Percentiles rank a stretch among this genome's conserved stretches.
These are phyloP conservation scores for Tetramorium simillimum DNA, from an alignment of 1,140 invertebrate genomes.

Conservation along the genomic window DNA sequence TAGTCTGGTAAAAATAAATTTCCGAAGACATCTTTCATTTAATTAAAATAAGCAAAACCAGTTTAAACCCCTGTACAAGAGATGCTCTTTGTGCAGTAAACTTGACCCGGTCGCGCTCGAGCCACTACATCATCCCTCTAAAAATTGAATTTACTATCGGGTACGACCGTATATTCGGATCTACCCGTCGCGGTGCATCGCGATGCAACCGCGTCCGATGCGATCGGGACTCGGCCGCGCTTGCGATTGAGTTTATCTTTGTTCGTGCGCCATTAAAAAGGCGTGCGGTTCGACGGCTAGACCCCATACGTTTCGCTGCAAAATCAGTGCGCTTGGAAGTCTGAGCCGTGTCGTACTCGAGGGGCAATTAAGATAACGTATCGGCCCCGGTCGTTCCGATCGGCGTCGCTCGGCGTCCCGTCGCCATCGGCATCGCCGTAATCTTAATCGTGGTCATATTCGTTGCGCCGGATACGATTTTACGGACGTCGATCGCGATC, in stretches of 20 bases:
- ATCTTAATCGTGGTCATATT: conserved; percentile 57
- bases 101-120: conserved; percentile 11
- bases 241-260: conserved; percentile 26
- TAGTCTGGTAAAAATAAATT: background rate
- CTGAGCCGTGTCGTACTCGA: conserved; percentile 15
- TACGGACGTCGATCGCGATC: conserved; percentile 49
- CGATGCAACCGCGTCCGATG: conserved; percentile 7
- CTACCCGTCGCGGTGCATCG: background rate
- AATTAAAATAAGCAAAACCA: conserved; percentile 24
- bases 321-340: conserved; percentile 30
- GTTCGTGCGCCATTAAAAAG: conserved; percentile 37
- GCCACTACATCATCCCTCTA: background rate
- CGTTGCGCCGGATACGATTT: conserved; percentile 47
- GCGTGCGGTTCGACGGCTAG: background rate
- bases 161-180: conserved; percentile 9
- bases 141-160: conserved; percentile 48
- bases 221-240: background rate
- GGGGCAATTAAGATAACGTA: conserved; percentile 58
- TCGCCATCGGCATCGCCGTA: conserved; percentile 43
- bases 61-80: background rate
- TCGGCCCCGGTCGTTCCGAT: conserved; percentile 37
- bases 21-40: background rate
- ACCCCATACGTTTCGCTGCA: background rate
- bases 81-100: background rate
- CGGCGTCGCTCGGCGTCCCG: conserved; percentile 46